A percentile compares a stretch with the other conserved stretches of the same genome.
Conservation (phyloP, 2,113 vertebrate species). For the Pionites leucogaster region DNA sequence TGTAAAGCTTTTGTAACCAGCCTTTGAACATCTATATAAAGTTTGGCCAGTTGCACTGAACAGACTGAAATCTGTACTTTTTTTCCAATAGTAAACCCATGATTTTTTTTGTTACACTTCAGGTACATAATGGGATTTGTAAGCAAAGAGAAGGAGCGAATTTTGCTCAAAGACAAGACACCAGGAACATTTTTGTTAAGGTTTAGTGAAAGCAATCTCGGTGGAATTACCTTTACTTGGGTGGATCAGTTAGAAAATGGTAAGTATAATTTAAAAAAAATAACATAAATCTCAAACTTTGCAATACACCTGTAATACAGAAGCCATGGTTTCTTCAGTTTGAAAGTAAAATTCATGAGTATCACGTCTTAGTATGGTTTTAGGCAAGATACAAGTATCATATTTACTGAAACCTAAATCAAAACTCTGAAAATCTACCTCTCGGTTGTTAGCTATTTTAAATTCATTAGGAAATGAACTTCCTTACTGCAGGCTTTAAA, state of each 20-base stretch:
- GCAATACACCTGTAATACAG: background rate
- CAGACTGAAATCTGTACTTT: background rate
- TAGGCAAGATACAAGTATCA: background rate
- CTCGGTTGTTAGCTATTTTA: background rate
- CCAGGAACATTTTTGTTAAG: slow-evolving; percentile 92
- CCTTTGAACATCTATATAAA: background rate
- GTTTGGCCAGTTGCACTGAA: background rate
- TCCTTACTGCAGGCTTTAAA: background rate
- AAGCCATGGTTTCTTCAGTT: background rate
- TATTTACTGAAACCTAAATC: background rate
- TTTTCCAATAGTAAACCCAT: background rate
- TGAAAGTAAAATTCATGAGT: background rate
- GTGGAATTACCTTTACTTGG: slow-evolving; percentile 98
- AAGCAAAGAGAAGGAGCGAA: slow-evolving; percentile 92
- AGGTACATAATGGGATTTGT: slow-evolving; percentile 97
- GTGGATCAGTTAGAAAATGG: slow-evolving; percentile 88
- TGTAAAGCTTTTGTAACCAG: background rate
- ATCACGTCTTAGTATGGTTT: background rate
- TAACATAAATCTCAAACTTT: background rate
- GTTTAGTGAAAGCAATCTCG: slow-evolving; percentile 96
- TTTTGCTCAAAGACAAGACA: slow-evolving; percentile 88
- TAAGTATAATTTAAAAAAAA: slow-evolving; percentile 39
- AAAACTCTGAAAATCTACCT: background rate
- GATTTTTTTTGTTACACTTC: background rate
- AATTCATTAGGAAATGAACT: background rate